Conservation (phyloP, 2,797 vertebrate genomes). For the Clarias laeviceps region DNA sequence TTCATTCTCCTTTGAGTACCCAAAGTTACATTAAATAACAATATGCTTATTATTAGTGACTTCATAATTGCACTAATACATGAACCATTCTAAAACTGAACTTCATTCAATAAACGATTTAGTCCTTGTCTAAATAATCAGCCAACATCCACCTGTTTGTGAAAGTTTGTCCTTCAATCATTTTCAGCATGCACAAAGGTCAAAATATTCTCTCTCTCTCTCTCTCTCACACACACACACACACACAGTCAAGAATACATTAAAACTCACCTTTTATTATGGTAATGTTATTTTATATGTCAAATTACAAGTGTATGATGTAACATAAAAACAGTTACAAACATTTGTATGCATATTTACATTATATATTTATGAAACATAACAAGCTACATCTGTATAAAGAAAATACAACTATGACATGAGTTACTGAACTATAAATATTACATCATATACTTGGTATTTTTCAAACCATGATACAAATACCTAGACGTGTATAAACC, state of each 20-base stretch:
- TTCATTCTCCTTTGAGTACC: neutral
- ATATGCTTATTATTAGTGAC: neutral
- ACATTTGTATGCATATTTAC: slow-evolving; percentile 95
- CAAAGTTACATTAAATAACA: neutral
- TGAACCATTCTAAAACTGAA: too few relatives aligned
- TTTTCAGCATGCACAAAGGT: neutral
- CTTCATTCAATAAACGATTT: neutral
- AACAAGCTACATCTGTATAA: slow-evolving; percentile 88
- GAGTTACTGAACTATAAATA: slow-evolving; percentile 89
- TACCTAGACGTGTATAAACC: slow-evolving; percentile 77
- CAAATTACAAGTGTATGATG: slow-evolving; percentile 92
- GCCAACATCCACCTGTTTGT: neutral
- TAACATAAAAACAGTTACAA: slow-evolving; percentile 96
- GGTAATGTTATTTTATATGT: slow-evolving; percentile 89
- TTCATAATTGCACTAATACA: neutral
- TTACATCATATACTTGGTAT: slow-evolving; percentile 87
- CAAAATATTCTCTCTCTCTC: neutral
- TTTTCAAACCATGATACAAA: slow-evolving; percentile 77
- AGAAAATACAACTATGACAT: slow-evolving; percentile 88
- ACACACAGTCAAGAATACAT: slow-evolving; percentile 62
- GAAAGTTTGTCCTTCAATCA: neutral
- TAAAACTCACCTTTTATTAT: slow-evolving; percentile 91
- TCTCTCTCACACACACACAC: slow-evolving; percentile 17
- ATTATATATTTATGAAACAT: slow-evolving; percentile 90
- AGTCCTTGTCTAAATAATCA: neutral